Base-by-base conservation (phyloP, 2,797 vertebrate genomes). In the Enteromius viviparus region DNA sequence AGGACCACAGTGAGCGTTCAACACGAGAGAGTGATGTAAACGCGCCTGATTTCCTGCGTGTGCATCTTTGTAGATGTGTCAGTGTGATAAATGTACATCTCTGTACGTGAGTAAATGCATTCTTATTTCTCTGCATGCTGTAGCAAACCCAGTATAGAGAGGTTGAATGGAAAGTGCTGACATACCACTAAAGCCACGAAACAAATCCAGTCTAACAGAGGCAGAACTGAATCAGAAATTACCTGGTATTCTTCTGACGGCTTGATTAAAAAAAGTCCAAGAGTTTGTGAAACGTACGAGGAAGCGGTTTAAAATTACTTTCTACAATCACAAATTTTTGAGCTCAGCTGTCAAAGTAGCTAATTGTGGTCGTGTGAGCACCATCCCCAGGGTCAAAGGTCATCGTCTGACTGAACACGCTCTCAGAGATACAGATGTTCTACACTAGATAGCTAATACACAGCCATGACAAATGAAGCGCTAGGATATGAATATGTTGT, bases 221-320 rank as follows among this genome's bases (percentile, higher is more conserved):
- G 87, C 82, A 86, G 75, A 85, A 81, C 70, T 85, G 65, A 87
- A 92, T 89, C 75, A 84, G 78, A 88, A 90, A 84, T 96, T 95
- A 96, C 95, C 95, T 95, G 94, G 91, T 93, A 94, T 92, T 94
- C 93, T 93, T 95, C 95, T 94, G 95, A 95, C 91, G 94, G 94
- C 95, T 95, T 95, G 94, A 88, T 95, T 94, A 95, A 92, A 94
- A 93, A 94, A 89, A 94, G 94, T 93, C 93, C 92, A 93, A 92
- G 90, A 91, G 89, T 93, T 89, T 90, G 88, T 90, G 80, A 88
- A 84, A 85, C 40, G 85, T 83, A 86, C 79, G 85, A 83, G 85
- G 82, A 86, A 87, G 82, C 72, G 82, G 71, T 87, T 88, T 80
- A 55, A 82, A 86, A 84, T 87, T 76, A 85, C 26, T 58, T 66